Conservation (phyloP, 2,113 vertebrate species). For the Chitala chitala region DNA sequence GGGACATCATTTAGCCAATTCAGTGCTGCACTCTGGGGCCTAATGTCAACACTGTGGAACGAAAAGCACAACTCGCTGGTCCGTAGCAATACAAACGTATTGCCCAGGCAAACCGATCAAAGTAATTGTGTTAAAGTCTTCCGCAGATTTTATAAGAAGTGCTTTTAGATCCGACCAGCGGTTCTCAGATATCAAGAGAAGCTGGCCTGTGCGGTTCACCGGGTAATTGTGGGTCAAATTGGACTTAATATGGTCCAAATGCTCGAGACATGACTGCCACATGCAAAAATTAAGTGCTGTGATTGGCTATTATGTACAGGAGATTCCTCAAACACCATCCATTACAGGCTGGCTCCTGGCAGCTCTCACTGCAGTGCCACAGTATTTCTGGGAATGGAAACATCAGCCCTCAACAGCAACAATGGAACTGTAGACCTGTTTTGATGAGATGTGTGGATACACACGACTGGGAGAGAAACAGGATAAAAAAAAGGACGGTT, state of each 20-base stretch:
- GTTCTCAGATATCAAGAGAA: background rate
- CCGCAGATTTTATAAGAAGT: conserved; percentile 2
- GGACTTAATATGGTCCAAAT: background rate
- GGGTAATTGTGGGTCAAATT: background rate
- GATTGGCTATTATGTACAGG: background rate
- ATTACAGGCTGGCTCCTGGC: background rate
- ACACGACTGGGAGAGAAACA: background rate
- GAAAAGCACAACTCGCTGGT: background rate
- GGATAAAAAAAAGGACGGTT: too few relatives aligned
- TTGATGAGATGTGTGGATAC: background rate
- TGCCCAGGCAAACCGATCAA: background rate
- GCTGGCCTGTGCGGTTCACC: background rate
- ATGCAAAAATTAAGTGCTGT: background rate
- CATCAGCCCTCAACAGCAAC: background rate
- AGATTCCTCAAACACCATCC: background rate
- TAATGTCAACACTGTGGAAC: background rate
- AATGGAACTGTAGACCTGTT: background rate
- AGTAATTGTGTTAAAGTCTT: background rate
- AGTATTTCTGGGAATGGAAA: background rate
- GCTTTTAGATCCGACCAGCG: conserved; percentile 9
- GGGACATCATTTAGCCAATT: conserved; percentile 7
- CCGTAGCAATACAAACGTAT: background rate
- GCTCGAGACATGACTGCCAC: background rate
- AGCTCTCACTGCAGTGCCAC: background rate
- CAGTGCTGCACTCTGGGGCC: background rate